Base-by-base conservation (phyloP, 2,888 invertebrate genomes). In the Archips crataeganus region DNA sequence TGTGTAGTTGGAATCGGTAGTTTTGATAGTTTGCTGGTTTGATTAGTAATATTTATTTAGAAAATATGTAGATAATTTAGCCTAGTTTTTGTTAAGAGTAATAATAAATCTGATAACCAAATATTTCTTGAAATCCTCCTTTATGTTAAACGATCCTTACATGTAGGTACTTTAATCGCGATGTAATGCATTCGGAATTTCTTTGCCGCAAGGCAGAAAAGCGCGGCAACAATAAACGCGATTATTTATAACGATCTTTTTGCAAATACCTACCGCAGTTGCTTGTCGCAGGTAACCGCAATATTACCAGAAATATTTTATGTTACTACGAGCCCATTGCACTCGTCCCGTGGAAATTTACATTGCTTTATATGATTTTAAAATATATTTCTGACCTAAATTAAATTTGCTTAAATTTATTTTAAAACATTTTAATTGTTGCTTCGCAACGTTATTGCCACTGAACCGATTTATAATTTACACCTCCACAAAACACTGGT, bases 231-330 rank as follows among this genome's bases (percentile, higher is more conserved):
- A 72, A 64, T 70, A 86, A 85, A 84, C 84, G 84, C 81, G 83
- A 88, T 86, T 87, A 88, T 88, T 88, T 86, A 86, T 84, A 87
- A 87, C 87, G 90, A 87, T 86, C 86, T 87, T 85, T 90, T 86
- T 86, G 84, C 82, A 85, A 85, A 84, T 84, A 87, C 81, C 82
- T 70, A 54, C 80, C 86, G 83, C 82, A 86, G 88, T 85, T 87
- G 87, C 84, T 88, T 85, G 86, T 87, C 84, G 85, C 88, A 87
- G 87, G 87, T 87, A 87, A 88, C 88, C 90, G 85, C 87, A 87
- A 86, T 87, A 87, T 87, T 84, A 88, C 87, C 85, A 85, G 85
- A 88, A 88, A 90, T 89, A 88, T 90, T 89, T 88, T 88, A 88
- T 84, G 82, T 87, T 84, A 83, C 83, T 85, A 82, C 83, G 77